Evolutionary conservation across 2,888 invertebrate genomes (phyloP).

Genomic region (Thalpophila matura): DNA sequence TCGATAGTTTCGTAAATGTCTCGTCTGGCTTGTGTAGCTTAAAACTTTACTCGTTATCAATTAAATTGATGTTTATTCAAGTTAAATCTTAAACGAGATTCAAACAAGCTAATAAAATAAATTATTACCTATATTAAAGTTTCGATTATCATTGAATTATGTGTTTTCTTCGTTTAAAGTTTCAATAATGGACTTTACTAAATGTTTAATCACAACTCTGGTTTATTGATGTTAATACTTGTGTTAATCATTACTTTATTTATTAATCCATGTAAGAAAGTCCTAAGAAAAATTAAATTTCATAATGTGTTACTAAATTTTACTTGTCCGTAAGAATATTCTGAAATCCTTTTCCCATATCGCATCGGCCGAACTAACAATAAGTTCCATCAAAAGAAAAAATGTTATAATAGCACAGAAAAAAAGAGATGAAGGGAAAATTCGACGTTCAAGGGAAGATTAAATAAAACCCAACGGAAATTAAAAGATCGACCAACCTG

Average conservation of each 20-base stretch:
- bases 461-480: constrained; percentile 65
- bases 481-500: constrained; percentile 69
- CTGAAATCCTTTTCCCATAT: not conserved
- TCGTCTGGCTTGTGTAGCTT: constrained; percentile 25
- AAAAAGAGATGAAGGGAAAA: constrained; percentile 43
- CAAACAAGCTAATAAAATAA: constrained; percentile 16
- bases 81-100: constrained; percentile 29
- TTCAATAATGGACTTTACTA: constrained; percentile 10
- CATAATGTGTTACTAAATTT: not conserved
- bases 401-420: constrained; percentile 16
- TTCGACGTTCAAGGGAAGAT: constrained; percentile 52
- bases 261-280: not conserved
- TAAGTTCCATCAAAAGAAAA: constrained; percentile 29
- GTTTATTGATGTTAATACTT: not conserved
- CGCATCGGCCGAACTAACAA: constrained; percentile 10
- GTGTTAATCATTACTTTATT: not conserved
- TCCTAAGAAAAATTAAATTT: not conserved
- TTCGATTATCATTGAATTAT: constrained; percentile 17
- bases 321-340: not conserved
- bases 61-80: constrained; percentile 46
- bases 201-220: not conserved
- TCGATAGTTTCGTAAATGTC: constrained; percentile 52
- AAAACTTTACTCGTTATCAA: constrained; percentile 31
- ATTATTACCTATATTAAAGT: constrained; percentile 11
- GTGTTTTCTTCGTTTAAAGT: constrained; percentile 16